Percentiles rank a stretch among this genome's conserved stretches.
phyloP scores from a whole-genome alignment of 2,888 invertebrate species.

The Hipparchia semele region DNA sequence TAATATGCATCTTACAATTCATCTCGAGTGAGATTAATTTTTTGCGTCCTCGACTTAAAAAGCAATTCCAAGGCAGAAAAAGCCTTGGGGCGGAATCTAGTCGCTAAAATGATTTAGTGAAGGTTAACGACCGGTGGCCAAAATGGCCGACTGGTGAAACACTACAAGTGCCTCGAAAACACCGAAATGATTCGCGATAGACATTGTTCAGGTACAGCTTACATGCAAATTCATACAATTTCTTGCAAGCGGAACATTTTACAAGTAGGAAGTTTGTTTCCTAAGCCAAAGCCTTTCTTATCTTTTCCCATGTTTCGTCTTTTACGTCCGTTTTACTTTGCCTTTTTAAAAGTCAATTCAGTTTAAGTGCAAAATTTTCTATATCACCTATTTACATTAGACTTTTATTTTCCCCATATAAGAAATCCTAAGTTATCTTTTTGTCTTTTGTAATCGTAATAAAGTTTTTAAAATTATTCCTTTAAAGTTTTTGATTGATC shows the following conservation, averaged over 20 bases:
- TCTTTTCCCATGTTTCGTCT: no score
- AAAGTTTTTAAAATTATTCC: no score
- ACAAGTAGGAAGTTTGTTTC: not conserved
- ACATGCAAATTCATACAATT: not conserved
- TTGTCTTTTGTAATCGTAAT: no score
- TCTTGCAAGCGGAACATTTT: not conserved
- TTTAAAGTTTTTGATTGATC: no score
- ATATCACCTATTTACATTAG: no score
- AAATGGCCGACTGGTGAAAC: constrained; percentile 50
- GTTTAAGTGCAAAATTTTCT: no score
- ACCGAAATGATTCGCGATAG: constrained; percentile 43
- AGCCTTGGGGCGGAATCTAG: constrained; percentile 41
- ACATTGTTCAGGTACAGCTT: constrained; percentile 27
- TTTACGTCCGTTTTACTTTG: no score
- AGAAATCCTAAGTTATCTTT: no score
- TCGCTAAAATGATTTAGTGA: constrained; percentile 47
- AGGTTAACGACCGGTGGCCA: constrained; percentile 48
- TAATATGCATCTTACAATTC: constrained; percentile 13
- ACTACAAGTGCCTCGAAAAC: constrained; percentile 40
- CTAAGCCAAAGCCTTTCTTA: no score
- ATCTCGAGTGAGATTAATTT: constrained; percentile 28
- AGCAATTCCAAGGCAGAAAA: constrained; percentile 36
- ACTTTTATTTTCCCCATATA: no score
- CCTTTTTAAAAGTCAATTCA: no score
- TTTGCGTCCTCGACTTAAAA: constrained; percentile 28